These are phyloP conservation scores for Neosilurus mollespiculum DNA, from an alignment of 2,797 vertebrate species.

Conservation along the genomic window DNA sequence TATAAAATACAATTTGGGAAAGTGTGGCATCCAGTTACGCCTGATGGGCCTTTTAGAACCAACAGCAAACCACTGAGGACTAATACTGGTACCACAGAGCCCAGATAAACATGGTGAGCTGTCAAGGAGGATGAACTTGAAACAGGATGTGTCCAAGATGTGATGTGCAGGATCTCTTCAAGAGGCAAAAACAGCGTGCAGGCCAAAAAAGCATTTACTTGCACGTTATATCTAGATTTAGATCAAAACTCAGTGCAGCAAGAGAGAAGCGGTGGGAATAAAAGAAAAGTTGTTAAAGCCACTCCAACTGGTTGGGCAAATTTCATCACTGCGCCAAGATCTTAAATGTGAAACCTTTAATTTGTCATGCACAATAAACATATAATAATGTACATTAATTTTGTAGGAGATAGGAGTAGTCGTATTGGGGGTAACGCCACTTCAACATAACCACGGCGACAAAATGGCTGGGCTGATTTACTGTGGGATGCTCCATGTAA, in stretches of 20 bases:
- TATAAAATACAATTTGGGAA: constrained; percentile 52
- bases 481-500: not conserved
- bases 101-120: constrained; percentile 46
- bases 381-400: not conserved
- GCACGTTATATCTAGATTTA: not conserved
- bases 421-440: not conserved
- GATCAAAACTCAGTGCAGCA: not conserved
- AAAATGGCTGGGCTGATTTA: not conserved
- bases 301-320: not conserved
- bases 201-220: not conserved
- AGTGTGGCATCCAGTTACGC: constrained; percentile 68
- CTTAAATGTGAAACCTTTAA: constrained; percentile 14
- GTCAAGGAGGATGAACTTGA: constrained; percentile 29
- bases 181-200: not conserved
- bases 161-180: not conserved
- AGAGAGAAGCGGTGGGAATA: not conserved
- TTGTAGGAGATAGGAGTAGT: not conserved
- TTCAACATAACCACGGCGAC: not conserved
- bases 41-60: constrained; percentile 71
- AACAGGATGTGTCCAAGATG: not conserved
- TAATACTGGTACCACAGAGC: constrained; percentile 42
- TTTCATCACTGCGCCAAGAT: not conserved
- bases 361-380: constrained; percentile 3
- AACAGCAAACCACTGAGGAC: constrained; percentile 45
- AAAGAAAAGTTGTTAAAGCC: not conserved